phyloP scores from a whole-genome alignment of 2,888 invertebrate species.

The Lithophane semibrunnea region DNA sequence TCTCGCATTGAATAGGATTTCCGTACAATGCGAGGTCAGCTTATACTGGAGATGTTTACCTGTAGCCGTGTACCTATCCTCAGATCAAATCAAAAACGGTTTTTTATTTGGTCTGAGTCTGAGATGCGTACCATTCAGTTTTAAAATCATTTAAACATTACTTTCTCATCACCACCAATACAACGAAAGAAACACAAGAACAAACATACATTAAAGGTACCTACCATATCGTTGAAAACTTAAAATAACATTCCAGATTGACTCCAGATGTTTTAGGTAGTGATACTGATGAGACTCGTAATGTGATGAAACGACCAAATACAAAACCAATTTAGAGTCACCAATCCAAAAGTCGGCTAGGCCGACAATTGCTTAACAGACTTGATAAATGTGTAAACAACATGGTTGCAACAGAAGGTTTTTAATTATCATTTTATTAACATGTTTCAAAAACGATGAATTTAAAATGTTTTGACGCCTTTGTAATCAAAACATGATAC shows the following conservation, averaged over 20 bases:
- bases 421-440: conserved; percentile 54
- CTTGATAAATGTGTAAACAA: conserved; percentile 48
- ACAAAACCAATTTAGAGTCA: conserved; percentile 25
- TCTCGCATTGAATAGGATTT: too few relatives aligned
- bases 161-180: not conserved
- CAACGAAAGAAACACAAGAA: not conserved
- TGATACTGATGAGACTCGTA: conserved; percentile 5
- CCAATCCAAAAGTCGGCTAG: conserved; percentile 24
- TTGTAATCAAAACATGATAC: conserved; percentile 25
- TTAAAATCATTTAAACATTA: not conserved
- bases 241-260: conserved; percentile 12
- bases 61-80: too few relatives aligned
- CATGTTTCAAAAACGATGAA: conserved; percentile 37
- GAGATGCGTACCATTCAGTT: not conserved
- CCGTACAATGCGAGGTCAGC: too few relatives aligned
- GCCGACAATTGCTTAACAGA: conserved; percentile 43
- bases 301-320: conserved; percentile 23
- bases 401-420: conserved; percentile 51
- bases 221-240: not conserved
- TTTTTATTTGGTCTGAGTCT: too few relatives aligned
- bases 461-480: conserved; percentile 27
- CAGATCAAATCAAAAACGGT: too few relatives aligned
- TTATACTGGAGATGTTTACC: too few relatives aligned
- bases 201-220: not conserved
- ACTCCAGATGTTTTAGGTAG: conserved; percentile 9